phyloP scores from a whole-genome alignment of 2,888 invertebrate genomes.

The Agrochola lota region DNA sequence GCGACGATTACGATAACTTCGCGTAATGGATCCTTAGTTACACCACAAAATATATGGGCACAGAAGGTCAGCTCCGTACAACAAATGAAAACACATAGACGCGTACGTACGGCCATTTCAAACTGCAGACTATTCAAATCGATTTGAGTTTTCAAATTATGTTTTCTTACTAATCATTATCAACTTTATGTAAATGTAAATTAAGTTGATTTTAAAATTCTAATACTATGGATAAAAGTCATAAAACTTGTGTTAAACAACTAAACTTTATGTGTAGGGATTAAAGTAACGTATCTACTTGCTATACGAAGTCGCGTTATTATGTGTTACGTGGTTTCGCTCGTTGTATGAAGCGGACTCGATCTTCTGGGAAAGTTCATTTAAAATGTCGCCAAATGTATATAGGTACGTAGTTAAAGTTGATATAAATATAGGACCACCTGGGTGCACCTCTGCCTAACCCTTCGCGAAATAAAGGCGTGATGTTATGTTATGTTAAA shows the following conservation, averaged over 20 bases:
- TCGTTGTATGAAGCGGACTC: too few relatives aligned
- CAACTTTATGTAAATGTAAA: neutral
- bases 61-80: neutral
- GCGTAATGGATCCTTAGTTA: conserved; percentile 26
- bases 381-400: too few relatives aligned
- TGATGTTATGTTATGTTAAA: too few relatives aligned
- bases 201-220: neutral
- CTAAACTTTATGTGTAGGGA: too few relatives aligned
- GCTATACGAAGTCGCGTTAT: too few relatives aligned
- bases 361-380: too few relatives aligned
- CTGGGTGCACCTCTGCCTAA: too few relatives aligned
- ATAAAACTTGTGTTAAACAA: neutral
- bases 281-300: too few relatives aligned
- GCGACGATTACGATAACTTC: conserved; percentile 43
- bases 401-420: too few relatives aligned
- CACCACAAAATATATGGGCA: neutral
- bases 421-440: too few relatives aligned
- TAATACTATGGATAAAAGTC: neutral
- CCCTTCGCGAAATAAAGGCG: too few relatives aligned
- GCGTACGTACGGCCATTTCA: neutral
- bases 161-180: neutral
- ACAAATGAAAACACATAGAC: neutral
- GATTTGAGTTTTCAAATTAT: neutral
- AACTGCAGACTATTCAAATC: neutral
- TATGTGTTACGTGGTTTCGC: neutral